phyloP scores from a whole-genome alignment of 2,888 invertebrate species.

The Hofmannophila pseudospretella region DNA sequence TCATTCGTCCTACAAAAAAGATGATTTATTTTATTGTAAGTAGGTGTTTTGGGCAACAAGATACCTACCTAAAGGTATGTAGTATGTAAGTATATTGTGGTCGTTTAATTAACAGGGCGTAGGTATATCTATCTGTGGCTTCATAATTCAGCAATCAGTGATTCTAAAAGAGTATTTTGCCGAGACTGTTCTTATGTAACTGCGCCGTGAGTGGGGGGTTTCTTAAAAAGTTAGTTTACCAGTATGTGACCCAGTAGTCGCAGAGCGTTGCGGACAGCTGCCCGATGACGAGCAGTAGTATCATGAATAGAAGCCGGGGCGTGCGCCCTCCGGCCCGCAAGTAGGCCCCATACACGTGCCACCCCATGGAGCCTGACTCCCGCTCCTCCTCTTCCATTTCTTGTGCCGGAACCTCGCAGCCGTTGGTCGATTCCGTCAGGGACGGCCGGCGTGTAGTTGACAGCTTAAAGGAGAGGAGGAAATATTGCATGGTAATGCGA shows the following conservation, averaged over 20 bases:
- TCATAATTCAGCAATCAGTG: no score
- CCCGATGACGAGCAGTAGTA: slow-evolving; percentile 78
- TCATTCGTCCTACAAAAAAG: slow-evolving; percentile 58
- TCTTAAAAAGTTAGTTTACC: slow-evolving; percentile 76
- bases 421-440: slow-evolving; percentile 65
- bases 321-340: slow-evolving; percentile 78
- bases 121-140: no score
- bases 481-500: no score
- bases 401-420: slow-evolving; percentile 61
- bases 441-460: slow-evolving; percentile 67
- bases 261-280: slow-evolving; percentile 83
- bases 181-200: no score
- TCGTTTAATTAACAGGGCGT: no score
- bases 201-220: no score
- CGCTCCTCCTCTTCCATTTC: slow-evolving; percentile 80
- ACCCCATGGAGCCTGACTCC: slow-evolving; percentile 81
- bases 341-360: slow-evolving; percentile 80
- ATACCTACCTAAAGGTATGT: no score
- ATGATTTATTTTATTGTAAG: no score
- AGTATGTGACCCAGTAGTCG: slow-evolving; percentile 87
- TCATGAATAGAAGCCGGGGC: slow-evolving; percentile 68
- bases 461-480: slow-evolving; percentile 44
- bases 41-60: no score
- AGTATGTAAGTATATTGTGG: no score
- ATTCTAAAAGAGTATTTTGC: no score